Conservation (phyloP, 2,888 invertebrate species). For the Rotaria socialis region DNA sequence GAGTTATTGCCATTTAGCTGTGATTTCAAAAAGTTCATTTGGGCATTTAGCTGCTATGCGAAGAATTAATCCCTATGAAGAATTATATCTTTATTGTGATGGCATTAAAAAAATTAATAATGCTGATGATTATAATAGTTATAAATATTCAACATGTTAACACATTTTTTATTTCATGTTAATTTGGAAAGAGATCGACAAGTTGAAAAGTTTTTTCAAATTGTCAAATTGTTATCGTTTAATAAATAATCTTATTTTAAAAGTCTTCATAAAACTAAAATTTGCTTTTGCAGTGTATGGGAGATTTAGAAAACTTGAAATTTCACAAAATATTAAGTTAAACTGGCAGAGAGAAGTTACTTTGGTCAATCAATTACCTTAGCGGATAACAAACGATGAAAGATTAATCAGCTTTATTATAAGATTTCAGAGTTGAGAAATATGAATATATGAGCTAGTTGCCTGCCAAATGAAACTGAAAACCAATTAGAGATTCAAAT, state of each 20-base stretch:
- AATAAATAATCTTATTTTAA: not conserved
- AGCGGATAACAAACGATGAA: too few relatives aligned
- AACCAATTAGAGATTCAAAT: too few relatives aligned
- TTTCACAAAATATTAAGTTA: too few relatives aligned
- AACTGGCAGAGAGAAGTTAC: too few relatives aligned
- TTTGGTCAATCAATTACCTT: too few relatives aligned
- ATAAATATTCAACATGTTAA: conserved; percentile 21
- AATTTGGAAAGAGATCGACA: not conserved
- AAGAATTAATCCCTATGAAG: conserved; percentile 6
- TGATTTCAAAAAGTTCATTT: conserved; percentile 34
- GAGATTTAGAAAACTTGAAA: too few relatives aligned
- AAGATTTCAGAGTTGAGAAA: too few relatives aligned
- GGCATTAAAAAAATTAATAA: conserved; percentile 19
- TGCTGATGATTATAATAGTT: not conserved
- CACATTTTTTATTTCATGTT: not conserved
- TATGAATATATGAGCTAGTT: too few relatives aligned
- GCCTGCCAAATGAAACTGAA: too few relatives aligned
- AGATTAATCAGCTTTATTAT: too few relatives aligned
- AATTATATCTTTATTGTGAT: conserved; percentile 34
- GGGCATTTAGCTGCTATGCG: not conserved
- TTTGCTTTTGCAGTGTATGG: too few relatives aligned
- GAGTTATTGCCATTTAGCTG: not conserved
- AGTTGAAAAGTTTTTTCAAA: not conserved
- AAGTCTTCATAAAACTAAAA: not conserved
- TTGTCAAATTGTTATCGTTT: not conserved